Conservation (phyloP, 2,797 vertebrate species). For the Syngnathus acus region DNA sequence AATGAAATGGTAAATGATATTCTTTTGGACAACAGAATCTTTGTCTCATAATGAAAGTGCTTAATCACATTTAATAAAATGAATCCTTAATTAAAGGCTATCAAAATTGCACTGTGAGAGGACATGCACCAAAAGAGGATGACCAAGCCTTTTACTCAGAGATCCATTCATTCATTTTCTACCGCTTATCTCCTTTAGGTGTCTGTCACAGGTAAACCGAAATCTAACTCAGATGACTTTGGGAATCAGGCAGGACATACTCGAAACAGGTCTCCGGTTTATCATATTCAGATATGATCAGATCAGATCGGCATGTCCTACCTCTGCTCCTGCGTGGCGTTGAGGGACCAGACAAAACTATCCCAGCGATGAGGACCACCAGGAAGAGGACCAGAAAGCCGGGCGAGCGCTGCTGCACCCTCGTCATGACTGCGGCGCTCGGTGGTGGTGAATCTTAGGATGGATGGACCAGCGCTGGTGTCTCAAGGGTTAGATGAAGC, state of each 20-base stretch:
- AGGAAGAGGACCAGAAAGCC: constrained; percentile 45
- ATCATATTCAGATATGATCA: background rate
- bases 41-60: background rate
- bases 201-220: background rate
- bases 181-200: background rate
- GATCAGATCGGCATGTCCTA: constrained; percentile 26
- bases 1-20: background rate
- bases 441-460: background rate
- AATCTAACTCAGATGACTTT: background rate
- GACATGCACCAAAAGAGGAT: too few species aligned
- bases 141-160: background rate
- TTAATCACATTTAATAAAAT: background rate
- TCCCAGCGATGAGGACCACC: constrained; percentile 48
- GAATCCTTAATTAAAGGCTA: background rate
- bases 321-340: constrained; percentile 58
- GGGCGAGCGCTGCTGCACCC: constrained; percentile 40
- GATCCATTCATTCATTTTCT: background rate
- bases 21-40: background rate
- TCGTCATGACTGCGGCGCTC: background rate
- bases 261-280: background rate
- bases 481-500: background rate
- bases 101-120: background rate
- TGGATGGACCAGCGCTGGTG: background rate
- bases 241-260: too few species aligned
- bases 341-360: constrained; percentile 43